Conservation (phyloP, 2,113 vertebrate genomes). For the Microtus oregoni region DNA sequence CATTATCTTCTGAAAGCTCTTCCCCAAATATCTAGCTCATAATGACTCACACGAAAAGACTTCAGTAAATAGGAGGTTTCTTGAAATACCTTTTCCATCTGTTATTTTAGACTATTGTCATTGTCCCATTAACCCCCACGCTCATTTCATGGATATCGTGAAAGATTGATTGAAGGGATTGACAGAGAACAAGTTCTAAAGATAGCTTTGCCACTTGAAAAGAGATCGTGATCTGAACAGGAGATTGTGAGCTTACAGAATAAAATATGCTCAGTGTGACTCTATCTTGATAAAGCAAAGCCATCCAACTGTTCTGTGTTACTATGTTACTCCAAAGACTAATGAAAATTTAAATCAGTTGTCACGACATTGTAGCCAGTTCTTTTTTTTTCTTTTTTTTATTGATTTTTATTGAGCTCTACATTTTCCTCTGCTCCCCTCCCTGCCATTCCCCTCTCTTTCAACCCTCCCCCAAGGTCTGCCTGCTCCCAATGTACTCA, state of each 20-base stretch:
- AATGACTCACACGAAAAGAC: slow-evolving; percentile 52
- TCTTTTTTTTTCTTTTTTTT: neutral
- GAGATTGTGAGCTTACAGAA: neutral
- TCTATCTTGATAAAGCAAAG: slow-evolving; percentile 34
- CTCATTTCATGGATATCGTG: neutral
- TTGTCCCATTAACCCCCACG: neutral
- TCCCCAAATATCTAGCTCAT: neutral
- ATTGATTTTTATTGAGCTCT: too few species aligned
- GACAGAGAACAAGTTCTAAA: slow-evolving; percentile 32
- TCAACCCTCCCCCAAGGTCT: too few species aligned
- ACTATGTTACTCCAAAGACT: neutral
- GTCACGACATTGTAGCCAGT: neutral
- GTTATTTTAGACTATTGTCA: slow-evolving; percentile 1
- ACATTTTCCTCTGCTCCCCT: too few species aligned
- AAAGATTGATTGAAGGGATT: slow-evolving; percentile 20
- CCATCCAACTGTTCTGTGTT: neutral
- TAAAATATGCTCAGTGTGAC: slow-evolving; percentile 12
- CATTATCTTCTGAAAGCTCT: slow-evolving; percentile 26
- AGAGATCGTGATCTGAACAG: neutral
- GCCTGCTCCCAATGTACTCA: too few species aligned
- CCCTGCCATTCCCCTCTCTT: too few species aligned
- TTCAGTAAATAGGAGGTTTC: neutral
- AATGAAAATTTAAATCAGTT: slow-evolving; percentile 16
- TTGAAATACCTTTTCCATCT: slow-evolving; percentile 42
- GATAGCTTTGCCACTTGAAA: slow-evolving; percentile 41